Evolutionary conservation across 2,888 invertebrate genomes (phyloP).

Genomic region (Sinopyrophorus schimmeli): DNA sequence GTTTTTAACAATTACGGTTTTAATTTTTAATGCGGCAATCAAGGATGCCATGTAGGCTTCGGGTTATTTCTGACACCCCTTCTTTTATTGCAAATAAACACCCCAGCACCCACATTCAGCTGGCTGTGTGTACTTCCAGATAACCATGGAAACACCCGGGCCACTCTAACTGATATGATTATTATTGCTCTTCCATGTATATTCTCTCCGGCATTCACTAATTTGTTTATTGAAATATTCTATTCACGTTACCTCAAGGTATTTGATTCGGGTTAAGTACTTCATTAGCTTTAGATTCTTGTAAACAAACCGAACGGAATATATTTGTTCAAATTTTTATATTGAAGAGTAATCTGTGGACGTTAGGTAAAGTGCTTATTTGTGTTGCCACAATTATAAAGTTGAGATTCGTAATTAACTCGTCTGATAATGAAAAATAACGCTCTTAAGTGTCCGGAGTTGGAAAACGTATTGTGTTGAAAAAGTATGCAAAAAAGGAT

Average conservation of each 20-base stretch:
- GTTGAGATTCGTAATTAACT: slow-evolving; percentile 14
- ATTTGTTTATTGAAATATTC: slow-evolving; percentile 24
- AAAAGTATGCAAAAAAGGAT: too few relatives aligned
- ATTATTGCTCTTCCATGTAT: slow-evolving; percentile 26
- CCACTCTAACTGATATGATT: slow-evolving; percentile 29
- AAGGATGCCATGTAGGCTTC: slow-evolving; percentile 4
- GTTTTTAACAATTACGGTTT: too few relatives aligned
- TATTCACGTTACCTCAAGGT: background rate
- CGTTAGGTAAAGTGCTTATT: slow-evolving; percentile 26
- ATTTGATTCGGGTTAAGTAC: background rate
- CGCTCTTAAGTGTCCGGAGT: too few relatives aligned
- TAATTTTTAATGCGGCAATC: slow-evolving; percentile 8
- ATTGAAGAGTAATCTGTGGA: slow-evolving; percentile 17
- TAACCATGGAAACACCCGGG: slow-evolving; percentile 34
- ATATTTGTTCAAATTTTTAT: slow-evolving; percentile 2
- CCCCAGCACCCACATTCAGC: slow-evolving; percentile 24
- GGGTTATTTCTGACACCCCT: slow-evolving; percentile 18
- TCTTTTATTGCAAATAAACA: slow-evolving; percentile 22
- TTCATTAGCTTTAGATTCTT: background rate
- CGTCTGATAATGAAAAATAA: too few relatives aligned
- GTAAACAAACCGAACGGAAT: too few relatives aligned
- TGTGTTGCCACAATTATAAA: slow-evolving; percentile 19
- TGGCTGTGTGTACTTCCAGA: slow-evolving; percentile 33
- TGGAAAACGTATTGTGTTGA: too few relatives aligned
- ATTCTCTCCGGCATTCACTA: slow-evolving; percentile 12